Percentiles rank a stretch among this genome's conserved stretches.
These are phyloP conservation scores for Lysiphlebus fabarum DNA, from an alignment of 1,140 invertebrate genomes.

Conservation along the genomic window DNA sequence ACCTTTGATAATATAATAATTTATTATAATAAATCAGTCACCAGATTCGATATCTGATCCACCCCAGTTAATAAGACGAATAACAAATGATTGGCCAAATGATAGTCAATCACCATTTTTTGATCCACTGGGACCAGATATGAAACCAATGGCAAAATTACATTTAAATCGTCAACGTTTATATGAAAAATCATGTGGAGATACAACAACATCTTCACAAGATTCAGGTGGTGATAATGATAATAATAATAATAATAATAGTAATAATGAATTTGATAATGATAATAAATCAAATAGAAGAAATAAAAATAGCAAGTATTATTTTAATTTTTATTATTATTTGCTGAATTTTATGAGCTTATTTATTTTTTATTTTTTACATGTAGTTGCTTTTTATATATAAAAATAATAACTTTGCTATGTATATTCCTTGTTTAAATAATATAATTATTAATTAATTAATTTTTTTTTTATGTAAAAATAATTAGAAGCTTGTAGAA, in stretches of 20 bases:
- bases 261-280: background rate
- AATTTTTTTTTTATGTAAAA: no score
- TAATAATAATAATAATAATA: constrained; percentile 12
- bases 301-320: constrained; percentile 44
- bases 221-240: constrained; percentile 45
- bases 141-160: constrained; percentile 87
- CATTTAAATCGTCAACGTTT: constrained; percentile 76
- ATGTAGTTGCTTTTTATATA: background rate
- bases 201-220: constrained; percentile 30
- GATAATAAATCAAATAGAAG: background rate
- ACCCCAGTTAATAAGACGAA: constrained; percentile 76
- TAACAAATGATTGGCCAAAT: constrained; percentile 80
- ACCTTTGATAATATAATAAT: no score
- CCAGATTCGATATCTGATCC: constrained; percentile 78
- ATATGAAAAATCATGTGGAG: constrained; percentile 81
- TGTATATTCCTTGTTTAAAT: no score
- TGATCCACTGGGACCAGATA: constrained; percentile 71
- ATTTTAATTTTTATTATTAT: constrained; percentile 24
- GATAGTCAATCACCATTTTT: constrained; percentile 89
- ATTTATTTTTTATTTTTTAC: constrained; percentile 3
- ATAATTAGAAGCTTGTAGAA: constrained; percentile 61
- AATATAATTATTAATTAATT: no score
- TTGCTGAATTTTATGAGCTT: constrained; percentile 24
- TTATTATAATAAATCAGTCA: constrained; percentile 70
- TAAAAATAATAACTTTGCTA: no score